Evolutionary conservation across 2,888 invertebrate species (phyloP), one percentile per base, ranked within the genome.

Genomic region (Xanthia togata): DNA sequence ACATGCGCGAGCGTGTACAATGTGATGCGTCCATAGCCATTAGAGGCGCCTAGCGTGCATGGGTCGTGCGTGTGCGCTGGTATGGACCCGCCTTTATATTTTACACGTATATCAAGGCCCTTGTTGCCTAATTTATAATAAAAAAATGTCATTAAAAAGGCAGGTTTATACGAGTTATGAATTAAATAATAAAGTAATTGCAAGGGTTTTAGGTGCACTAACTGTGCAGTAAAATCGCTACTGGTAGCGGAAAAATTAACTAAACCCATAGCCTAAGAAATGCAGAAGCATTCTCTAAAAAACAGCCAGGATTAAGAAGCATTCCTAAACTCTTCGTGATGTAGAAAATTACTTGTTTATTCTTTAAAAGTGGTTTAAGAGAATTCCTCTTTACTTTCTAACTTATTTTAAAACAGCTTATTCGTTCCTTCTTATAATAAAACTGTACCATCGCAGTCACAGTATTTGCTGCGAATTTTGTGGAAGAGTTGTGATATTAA

Each of bases 401-500:
- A 35, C 31, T 80, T 64, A 35, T 73, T 73, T 64, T 53, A 63
- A 72, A 71, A 59, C n/a, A 35, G 64, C 14, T 64, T 72, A 41
- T 59, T 79, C n/a, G 0, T 26, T 77, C 0, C 35, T n/a, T 57
- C 23, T 55, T 20, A 41, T 20, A 79, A 62, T 50, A 77, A 77
- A 72, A 64, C 12, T 57, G 23, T 38, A 26, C 50, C 20, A 47
- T 55, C 9, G 47, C 47, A 12, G 47, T 55, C 47, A 5, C n/a
- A 41, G 41, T 9, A 79, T 71, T 50, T 41, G 38, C 57, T 57
- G 23, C 23, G 35, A 73, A 73, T 73, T 57, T 41, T 71, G 31
- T 35, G 31, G 31, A 57, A 64, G 72, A 72, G 64, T 59, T n/a
- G 23, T 73, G 50, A 64, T 80, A 80, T 73, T 80, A 73, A 64